Base-by-base conservation (phyloP, 1,140 invertebrate species). In the Euglossa dilemma region DNA sequence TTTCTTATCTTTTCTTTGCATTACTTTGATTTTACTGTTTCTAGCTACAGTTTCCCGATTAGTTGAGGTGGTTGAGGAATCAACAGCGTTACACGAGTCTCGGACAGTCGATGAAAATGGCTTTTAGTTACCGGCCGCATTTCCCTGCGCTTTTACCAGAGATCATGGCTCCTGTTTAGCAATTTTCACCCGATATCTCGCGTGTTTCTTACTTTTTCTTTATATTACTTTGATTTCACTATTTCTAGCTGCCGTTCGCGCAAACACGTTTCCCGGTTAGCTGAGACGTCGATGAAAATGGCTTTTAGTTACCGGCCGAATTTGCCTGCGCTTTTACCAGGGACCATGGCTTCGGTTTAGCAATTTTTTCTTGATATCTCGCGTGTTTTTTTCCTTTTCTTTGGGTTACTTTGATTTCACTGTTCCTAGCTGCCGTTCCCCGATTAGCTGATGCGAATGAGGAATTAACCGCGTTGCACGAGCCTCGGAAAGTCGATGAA, bases 401-500 rank as follows among this genome's bases (percentile, higher is more conserved):
- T 59, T 4, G n/a, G n/a, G 82, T 87, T 87, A 87, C 82, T 87
- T 86, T 81, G 85, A 87, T 87, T 87, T 81, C 79, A 81, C 71
- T 59, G 72, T 85, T 85, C 36, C 79, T 57, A 59, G 36, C 72
- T 71, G 43, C 43, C 45, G 63, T 74, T 84, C 43, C 73, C 81
- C 82, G 76, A 85, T 74, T 87, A 84, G 57, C 85, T 73, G 85
- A 87, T 74, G 64, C 76, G 80, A 75, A 87, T 72, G 86, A 87
- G 86, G 85, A 87, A 87, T 87, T 87, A 87, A 87, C 82, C 82
- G 72, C 69, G 76, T 87, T 87, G 66, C 76, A 80, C 85, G 23
- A 84, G 16, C 45, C 61, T 36, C 50, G 56, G 74, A 69, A 56
- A 71, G 66, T 57, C 54, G 74, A 83, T 52, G 74, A 70, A 64